phyloP scores from a whole-genome alignment of 2,113 vertebrate species.

The Haemorhous mexicanus region DNA sequence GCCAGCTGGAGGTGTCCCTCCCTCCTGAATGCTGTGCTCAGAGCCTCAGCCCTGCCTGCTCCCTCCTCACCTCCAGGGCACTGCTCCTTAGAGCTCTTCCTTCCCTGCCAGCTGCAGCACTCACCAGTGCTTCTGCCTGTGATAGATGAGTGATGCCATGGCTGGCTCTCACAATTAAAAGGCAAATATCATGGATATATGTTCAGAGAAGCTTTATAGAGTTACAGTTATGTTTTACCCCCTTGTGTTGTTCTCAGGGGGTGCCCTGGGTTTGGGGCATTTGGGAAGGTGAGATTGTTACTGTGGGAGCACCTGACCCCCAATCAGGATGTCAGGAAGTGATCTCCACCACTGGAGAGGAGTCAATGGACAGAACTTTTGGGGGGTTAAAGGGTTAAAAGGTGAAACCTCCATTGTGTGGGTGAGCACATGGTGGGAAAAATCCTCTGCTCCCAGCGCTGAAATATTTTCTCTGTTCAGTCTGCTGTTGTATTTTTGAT shows the following conservation, averaged over 20 bases:
- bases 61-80: neutral
- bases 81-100: neutral
- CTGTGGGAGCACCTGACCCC: neutral
- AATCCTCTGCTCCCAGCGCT: fast-evolving
- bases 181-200: neutral
- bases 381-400: neutral
- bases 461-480: neutral
- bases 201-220: neutral
- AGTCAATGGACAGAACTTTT: neutral
- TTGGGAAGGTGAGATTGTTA: neutral
- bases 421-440: neutral
- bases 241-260: neutral
- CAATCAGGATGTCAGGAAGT: neutral
- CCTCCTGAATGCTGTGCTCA: neutral
- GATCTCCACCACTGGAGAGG: neutral
- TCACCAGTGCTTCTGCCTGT: neutral
- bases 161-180: neutral
- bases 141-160: neutral
- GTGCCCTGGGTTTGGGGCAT: neutral
- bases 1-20: neutral
- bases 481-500: neutral
- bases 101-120: neutral
- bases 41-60: neutral
- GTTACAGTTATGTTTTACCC: neutral
- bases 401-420: neutral